phyloP scores from a whole-genome alignment of 2,888 invertebrate genomes.

The Drosophila sordidula region DNA sequence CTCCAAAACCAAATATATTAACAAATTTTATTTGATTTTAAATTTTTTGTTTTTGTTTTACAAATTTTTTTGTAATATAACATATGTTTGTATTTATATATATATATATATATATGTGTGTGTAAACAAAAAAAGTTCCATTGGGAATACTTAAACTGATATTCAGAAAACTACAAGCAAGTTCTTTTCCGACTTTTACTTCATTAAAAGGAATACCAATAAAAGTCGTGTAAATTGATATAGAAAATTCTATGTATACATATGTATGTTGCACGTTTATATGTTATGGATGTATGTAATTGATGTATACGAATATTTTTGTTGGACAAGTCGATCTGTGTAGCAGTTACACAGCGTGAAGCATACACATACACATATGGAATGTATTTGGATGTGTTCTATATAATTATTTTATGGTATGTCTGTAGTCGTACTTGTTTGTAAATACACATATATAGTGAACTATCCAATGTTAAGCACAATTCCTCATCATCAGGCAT shows the following conservation, averaged over 20 bases:
- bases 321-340: slow-evolving; percentile 49
- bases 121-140: slow-evolving; percentile 15
- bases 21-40: slow-evolving; percentile 38
- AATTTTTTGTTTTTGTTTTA: slow-evolving; percentile 19
- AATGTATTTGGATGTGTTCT: slow-evolving; percentile 22
- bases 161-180: slow-evolving; percentile 23
- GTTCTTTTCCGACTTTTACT: slow-evolving; percentile 24
- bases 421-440: slow-evolving; percentile 8
- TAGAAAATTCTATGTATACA: slow-evolving; percentile 57
- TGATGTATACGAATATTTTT: slow-evolving; percentile 30
- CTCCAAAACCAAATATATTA: slow-evolving; percentile 28
- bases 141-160: slow-evolving; percentile 26
- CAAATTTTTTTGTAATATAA: slow-evolving; percentile 6
- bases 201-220: slow-evolving; percentile 41
- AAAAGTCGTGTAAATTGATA: slow-evolving; percentile 62
- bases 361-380: slow-evolving; percentile 24
- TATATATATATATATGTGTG: slow-evolving; percentile 2
- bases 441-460: slow-evolving; percentile 14
- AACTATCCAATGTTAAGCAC: slow-evolving; percentile 22
- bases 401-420: slow-evolving; percentile 12
- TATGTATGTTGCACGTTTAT: slow-evolving; percentile 13
- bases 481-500: slow-evolving; percentile 34
- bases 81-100: slow-evolving; percentile 29
- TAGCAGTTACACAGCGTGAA: slow-evolving; percentile 34
- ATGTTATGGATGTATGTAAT: slow-evolving; percentile 22